Evolutionary conservation across 2,113 vertebrate genomes (phyloP).

Genomic region (Onychostruthus taczanowskii): DNA sequence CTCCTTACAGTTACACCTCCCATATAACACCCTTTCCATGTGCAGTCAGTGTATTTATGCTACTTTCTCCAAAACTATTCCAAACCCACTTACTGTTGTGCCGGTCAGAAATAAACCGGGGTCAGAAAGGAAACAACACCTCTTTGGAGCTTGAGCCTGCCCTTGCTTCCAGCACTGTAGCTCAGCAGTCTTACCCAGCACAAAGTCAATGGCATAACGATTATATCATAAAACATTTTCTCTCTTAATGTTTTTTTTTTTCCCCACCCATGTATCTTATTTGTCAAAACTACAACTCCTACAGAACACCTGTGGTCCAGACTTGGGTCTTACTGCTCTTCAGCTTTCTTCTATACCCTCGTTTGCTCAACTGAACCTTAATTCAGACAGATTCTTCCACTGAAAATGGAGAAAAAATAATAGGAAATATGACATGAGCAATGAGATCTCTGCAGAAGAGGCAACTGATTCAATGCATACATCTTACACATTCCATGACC

Average conservation of each 20-base stretch:
- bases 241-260: background rate
- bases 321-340: background rate
- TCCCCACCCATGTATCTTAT: background rate
- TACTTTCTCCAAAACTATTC: background rate
- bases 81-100: background rate
- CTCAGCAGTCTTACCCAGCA: background rate
- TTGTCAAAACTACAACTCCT: background rate
- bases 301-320: background rate
- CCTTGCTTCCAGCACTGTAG: background rate
- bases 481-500: background rate
- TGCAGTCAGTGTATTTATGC: background rate
- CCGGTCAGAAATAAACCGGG: background rate
- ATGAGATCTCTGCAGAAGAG: background rate
- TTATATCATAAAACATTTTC: background rate
- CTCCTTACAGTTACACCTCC: background rate
- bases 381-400: background rate
- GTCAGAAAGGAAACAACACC: background rate
- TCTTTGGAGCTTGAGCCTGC: background rate
- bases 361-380: background rate
- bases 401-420: background rate
- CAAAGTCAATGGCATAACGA: fast-evolving
- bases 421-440: background rate
- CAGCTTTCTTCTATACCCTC: background rate
- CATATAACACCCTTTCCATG: background rate
- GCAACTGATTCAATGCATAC: background rate